These are phyloP conservation scores for Allophyes oxyacanthae DNA, from an alignment of 2,888 invertebrate species.

Conservation along the genomic window DNA sequence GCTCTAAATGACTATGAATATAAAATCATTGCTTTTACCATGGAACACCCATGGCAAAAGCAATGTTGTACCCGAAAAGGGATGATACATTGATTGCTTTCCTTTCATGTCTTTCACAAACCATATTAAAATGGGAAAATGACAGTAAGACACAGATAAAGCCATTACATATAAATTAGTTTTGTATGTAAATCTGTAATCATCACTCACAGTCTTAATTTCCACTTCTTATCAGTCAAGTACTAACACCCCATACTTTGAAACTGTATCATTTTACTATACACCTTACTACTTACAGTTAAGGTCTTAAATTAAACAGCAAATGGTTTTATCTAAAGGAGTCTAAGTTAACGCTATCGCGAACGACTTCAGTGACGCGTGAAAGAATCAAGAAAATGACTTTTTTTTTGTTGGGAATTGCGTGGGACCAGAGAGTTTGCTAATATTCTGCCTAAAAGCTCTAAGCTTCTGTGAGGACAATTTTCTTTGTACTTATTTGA, in stretches of 20 bases:
- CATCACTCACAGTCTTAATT: conserved; percentile 80
- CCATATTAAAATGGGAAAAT: conserved; percentile 16
- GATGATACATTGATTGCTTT: no score
- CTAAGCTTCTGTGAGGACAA: conserved; percentile 12
- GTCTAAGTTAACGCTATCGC: conserved; percentile 60
- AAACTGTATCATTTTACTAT: conserved; percentile 19
- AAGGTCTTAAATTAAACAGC: conserved; percentile 32
- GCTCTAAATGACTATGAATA: no score
- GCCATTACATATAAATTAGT: conserved; percentile 53
- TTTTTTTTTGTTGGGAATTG: conserved; percentile 46
- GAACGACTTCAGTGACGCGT: conserved; percentile 62
- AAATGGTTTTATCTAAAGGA: conserved; percentile 46
- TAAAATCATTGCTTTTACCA: no score
- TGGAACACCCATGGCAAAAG: no score
- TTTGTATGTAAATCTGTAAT: conserved; percentile 74
- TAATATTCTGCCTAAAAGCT: conserved; percentile 24
- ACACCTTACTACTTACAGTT: conserved; percentile 3
- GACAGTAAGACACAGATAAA: conserved; percentile 34
- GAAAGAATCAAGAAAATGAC: conserved; percentile 60
- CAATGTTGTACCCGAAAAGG: no score
- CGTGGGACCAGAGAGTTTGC: not conserved
- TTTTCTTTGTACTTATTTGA: not conserved
- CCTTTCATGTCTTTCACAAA: not conserved
- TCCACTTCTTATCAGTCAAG: conserved; percentile 72
- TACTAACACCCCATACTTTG: conserved; percentile 60